Conservation (phyloP, 2,888 invertebrate species). For the Protonemura montana region DNA sequence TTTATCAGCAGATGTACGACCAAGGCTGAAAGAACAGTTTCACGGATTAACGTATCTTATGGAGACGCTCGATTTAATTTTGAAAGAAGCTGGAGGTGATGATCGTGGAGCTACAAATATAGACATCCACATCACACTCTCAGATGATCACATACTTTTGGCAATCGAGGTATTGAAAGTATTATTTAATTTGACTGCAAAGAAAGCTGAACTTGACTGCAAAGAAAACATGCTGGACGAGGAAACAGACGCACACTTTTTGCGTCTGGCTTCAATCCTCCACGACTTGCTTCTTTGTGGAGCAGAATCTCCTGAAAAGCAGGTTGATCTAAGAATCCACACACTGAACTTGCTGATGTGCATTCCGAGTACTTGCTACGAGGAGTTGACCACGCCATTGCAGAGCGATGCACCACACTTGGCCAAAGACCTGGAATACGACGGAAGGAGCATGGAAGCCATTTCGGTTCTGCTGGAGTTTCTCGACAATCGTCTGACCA, state of each 20-base stretch:
- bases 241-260: constrained; percentile 75
- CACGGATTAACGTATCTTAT: constrained; percentile 75
- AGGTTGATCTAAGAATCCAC: constrained; percentile 75
- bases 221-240: constrained; percentile 63
- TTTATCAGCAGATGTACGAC: constrained; percentile 73
- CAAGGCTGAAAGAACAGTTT: constrained; percentile 70
- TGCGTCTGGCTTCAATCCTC: constrained; percentile 75
- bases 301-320: constrained; percentile 66
- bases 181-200: constrained; percentile 77
- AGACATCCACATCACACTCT: constrained; percentile 45
- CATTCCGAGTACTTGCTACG: constrained; percentile 78
- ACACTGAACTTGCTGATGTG: constrained; percentile 85
- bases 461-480: constrained; percentile 76
- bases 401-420: constrained; percentile 60
- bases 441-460: constrained; percentile 80
- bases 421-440: constrained; percentile 65
- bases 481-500: constrained; percentile 69
- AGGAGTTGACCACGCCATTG: constrained; percentile 70
- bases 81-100: constrained; percentile 59
- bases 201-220: constrained; percentile 55
- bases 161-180: constrained; percentile 78
- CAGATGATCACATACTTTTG: constrained; percentile 29
- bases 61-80: constrained; percentile 71
- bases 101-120: constrained; percentile 45
- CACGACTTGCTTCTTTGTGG: constrained; percentile 72